phyloP scores from a whole-genome alignment of 2,113 vertebrate species.

The Sapayoa aenigma region DNA sequence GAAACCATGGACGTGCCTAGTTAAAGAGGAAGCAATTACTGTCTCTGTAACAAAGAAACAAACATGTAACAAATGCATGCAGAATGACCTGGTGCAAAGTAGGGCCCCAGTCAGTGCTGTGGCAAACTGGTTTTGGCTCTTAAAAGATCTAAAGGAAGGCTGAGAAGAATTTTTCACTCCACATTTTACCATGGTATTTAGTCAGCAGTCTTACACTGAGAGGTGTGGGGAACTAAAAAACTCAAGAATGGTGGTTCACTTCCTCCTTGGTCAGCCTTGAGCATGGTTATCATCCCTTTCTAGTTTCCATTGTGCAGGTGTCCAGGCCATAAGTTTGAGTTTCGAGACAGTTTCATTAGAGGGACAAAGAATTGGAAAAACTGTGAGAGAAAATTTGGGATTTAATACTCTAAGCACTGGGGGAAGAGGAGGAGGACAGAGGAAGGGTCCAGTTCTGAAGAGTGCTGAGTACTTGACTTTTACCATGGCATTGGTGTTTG shows the following conservation, averaged over 20 bases:
- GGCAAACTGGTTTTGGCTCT: not conserved
- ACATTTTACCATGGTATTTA: not conserved
- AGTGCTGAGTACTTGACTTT: not conserved
- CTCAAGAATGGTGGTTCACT: not conserved
- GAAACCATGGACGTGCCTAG: not conserved
- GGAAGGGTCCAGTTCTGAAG: not conserved
- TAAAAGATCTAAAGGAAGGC: not conserved
- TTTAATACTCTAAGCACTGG: not conserved
- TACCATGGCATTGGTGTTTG: not conserved
- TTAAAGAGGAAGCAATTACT: not conserved
- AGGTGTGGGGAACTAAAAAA: not conserved
- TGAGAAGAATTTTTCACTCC: not conserved
- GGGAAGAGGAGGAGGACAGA: not conserved
- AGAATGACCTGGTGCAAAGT: not conserved
- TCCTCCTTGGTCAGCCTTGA: not conserved
- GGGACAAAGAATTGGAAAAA: slow-evolving; percentile 20
- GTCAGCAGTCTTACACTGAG: not conserved
- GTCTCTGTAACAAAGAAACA: not conserved
- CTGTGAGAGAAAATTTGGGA: not conserved
- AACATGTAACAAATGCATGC: fast-evolving
- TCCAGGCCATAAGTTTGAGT: not conserved
- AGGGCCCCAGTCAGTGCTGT: not conserved
- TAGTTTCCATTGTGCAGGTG: slow-evolving; percentile 41
- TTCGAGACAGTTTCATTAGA: not conserved
- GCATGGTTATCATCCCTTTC: not conserved